These are phyloP conservation scores for Muscicapa striata DNA, from an alignment of 2,797 vertebrate genomes.

Conservation along the genomic window DNA sequence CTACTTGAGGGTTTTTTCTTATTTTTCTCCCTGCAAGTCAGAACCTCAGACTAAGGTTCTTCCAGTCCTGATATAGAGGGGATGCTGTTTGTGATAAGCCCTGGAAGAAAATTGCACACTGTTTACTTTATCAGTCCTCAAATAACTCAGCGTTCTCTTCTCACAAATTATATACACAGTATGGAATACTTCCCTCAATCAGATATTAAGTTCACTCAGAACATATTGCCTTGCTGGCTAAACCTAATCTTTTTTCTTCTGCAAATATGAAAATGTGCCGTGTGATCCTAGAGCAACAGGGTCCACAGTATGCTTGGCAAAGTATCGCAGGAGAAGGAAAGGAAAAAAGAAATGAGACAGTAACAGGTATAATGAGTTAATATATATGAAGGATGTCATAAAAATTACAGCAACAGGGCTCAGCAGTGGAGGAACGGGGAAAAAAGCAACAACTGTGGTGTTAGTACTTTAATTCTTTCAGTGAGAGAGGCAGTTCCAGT, in stretches of 20 bases:
- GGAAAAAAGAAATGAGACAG: background rate
- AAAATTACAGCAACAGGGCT: constrained; percentile 16
- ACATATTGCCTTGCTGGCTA: background rate
- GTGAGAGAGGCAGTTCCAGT: background rate
- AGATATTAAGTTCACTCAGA: background rate
- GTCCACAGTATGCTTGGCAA: background rate
- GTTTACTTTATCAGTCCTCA: background rate
- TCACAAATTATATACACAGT: background rate
- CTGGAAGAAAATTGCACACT: background rate
- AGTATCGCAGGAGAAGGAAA: background rate
- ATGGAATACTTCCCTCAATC: background rate
- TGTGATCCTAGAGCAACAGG: background rate
- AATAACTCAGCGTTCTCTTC: background rate
- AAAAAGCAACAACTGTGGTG: background rate
- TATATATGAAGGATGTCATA: background rate
- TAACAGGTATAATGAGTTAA: background rate
- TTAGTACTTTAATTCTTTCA: constrained; percentile 56
- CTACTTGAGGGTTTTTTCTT: background rate
- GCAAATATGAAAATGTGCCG: background rate
- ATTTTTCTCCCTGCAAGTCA: background rate
- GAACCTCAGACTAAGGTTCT: background rate
- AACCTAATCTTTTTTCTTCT: background rate
- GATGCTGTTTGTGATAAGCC: background rate
- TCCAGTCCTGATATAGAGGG: background rate
- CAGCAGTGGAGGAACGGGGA: background rate